These are phyloP conservation scores for Pogonomyrmex barbatus DNA, from an alignment of 1,140 invertebrate genomes.

Conservation along the genomic window DNA sequence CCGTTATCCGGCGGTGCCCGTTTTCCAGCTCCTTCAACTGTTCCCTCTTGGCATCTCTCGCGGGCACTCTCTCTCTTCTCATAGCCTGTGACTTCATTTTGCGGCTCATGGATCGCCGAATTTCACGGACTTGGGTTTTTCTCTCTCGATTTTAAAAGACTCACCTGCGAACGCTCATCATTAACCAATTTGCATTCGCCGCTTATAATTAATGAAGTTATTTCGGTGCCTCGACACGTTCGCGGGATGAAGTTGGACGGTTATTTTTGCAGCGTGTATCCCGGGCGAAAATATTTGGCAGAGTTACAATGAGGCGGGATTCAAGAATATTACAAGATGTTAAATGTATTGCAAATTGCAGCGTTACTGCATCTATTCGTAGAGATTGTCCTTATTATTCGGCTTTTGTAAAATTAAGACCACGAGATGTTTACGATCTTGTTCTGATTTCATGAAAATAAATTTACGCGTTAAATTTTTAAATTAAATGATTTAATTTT, in stretches of 20 bases:
- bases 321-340: neutral
- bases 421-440: constrained; percentile 11
- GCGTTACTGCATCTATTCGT: neutral
- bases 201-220: constrained; percentile 53
- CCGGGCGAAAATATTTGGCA: neutral
- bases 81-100: constrained; percentile 82
- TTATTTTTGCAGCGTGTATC: neutral
- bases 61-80: constrained; percentile 42
- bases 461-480: neutral
- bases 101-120: constrained; percentile 84
- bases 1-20: constrained; percentile 71
- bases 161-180: constrained; percentile 18
- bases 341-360: neutral
- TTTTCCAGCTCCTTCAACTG: constrained; percentile 67
- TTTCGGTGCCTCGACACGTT: constrained; percentile 6
- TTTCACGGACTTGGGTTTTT: constrained; percentile 73
- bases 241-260: neutral
- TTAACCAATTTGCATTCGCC: constrained; percentile 44
- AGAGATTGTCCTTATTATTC: neutral
- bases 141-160: constrained; percentile 13
- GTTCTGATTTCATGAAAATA: neutral
- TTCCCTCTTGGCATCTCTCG: constrained; percentile 64
- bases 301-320: neutral
- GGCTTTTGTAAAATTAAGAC: neutral
- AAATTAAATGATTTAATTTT: constrained; percentile 10